A percentile compares a stretch with the other conserved stretches of the same genome.
These are phyloP conservation scores for Apodemia zela DNA, from an alignment of 2,888 invertebrate species.

Conservation along the genomic window DNA sequence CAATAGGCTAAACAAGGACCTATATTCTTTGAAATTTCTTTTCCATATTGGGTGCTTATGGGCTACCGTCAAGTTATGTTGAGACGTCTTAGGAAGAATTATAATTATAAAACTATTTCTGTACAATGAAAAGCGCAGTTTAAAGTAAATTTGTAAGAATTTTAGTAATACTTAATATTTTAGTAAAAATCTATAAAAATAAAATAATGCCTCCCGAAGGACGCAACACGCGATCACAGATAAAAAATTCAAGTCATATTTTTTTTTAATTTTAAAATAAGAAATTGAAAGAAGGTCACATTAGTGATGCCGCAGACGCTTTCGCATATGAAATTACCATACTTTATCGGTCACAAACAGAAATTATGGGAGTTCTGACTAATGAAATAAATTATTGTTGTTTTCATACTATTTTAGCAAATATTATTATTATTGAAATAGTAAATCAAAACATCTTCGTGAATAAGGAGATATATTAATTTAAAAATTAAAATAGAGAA, in stretches of 20 bases:
- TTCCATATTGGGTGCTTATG: conserved; percentile 61
- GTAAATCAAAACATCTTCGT: no score
- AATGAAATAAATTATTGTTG: no score
- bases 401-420: no score
- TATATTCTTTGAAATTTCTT: conserved; percentile 55
- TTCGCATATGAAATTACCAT: neutral
- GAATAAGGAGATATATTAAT: no score
- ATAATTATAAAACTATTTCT: conserved; percentile 61
- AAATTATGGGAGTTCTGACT: no score
- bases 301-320: neutral
- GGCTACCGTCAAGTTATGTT: conserved; percentile 15
- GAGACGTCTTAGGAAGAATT: conserved; percentile 53
- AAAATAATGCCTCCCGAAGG: conserved; percentile 46
- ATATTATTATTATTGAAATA: no score
- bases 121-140: conserved; percentile 24
- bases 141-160: conserved; percentile 17
- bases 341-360: neutral
- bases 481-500: no score
- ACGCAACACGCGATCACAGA: conserved; percentile 67
- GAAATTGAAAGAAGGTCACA: conserved; percentile 2
- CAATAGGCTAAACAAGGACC: conserved; percentile 25
- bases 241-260: conserved; percentile 36
- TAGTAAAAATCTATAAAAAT: conserved; percentile 30
- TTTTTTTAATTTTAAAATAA: conserved; percentile 7
- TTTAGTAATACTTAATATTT: conserved; percentile 22